Evolutionary conservation across 2,797 vertebrate genomes (phyloP), one percentile per base, ranked within the genome.

Genomic region (Psittacula echo): DNA sequence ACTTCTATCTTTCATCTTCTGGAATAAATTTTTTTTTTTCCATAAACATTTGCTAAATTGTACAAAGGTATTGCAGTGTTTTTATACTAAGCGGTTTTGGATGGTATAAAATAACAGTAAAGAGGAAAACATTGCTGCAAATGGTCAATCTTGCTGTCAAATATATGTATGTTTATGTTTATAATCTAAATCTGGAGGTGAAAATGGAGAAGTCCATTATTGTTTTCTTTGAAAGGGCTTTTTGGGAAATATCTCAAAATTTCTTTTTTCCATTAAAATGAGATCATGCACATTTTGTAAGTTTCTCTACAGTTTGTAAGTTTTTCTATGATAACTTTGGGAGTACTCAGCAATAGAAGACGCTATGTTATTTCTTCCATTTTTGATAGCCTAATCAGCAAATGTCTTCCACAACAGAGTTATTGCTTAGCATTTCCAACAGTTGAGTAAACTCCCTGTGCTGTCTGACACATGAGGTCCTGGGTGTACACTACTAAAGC

Each of bases 321-420:
- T 94, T 64, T 98, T 97, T 83, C 97, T 97, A 27, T 13, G 56
- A 91, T 97, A 98, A 78, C 98, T 98, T 44, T 24, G 21, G 71
- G 45, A 89, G 78, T 97, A 97, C 68, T 97, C 91, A 79, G 98
- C 98, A 90, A 97, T 97, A 54, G 67, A 97, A 11, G 97, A 96
- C 41, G 95, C 89, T 4, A 88, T 11, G 41, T 92, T 97, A 10
- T 93, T 97, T 4, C 97, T 96, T 30, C 96, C 70, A 7, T 97
- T 98, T 84, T 89, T 61, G 1, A 67, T 94, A 98, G 26, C 34
- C 58, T 7, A 97, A 98, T 80, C 95, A 96, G 80, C 97, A 98
- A 92, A 97, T 91, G 1, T 94, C 97, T 98, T 72, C 53, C 73
- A 86, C 81, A 50, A 26, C 24, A 75, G 39, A 89, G 26, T 42